Conservation (phyloP, 2,113 vertebrate species). For the Pseudorectes ferrugineus region DNA sequence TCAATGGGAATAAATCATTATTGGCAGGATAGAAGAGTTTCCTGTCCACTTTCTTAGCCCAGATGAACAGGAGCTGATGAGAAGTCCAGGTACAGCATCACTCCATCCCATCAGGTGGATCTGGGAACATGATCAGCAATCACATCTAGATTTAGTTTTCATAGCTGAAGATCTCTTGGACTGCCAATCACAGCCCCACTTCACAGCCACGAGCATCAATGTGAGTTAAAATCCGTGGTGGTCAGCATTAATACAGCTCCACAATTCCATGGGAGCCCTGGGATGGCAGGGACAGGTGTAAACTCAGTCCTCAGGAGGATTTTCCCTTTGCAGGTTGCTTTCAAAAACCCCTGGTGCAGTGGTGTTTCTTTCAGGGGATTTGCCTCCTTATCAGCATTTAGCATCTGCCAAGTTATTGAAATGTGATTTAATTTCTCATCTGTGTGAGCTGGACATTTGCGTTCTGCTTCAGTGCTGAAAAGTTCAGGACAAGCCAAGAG, state of each 20-base stretch:
- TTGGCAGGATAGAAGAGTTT: neutral
- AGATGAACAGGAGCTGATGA: neutral
- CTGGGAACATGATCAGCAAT: neutral
- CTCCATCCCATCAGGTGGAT: neutral
- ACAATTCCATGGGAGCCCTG: accelerated
- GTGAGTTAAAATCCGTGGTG: neutral
- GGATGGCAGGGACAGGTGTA: neutral
- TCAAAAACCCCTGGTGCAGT: neutral
- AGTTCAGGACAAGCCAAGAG: slow-evolving; percentile 34
- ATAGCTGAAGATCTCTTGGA: neutral
- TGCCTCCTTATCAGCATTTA: neutral
- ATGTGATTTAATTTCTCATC: slow-evolving; percentile 13
- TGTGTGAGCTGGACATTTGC: neutral
- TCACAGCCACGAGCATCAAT: neutral
- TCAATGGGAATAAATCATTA: neutral
- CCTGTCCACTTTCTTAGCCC: neutral
- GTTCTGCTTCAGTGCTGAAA: slow-evolving; percentile 32
- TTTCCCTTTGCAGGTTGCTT: neutral
- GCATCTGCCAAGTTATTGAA: slow-evolving; percentile 2
- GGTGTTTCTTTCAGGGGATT: neutral
- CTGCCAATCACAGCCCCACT: neutral
- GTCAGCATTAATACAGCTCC: accelerated
- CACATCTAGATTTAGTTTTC: neutral
- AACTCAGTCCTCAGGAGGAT: neutral
- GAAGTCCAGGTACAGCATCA: neutral